Conservation (phyloP, 2,113 vertebrate genomes). For the Atherinomorus stipes region DNA sequence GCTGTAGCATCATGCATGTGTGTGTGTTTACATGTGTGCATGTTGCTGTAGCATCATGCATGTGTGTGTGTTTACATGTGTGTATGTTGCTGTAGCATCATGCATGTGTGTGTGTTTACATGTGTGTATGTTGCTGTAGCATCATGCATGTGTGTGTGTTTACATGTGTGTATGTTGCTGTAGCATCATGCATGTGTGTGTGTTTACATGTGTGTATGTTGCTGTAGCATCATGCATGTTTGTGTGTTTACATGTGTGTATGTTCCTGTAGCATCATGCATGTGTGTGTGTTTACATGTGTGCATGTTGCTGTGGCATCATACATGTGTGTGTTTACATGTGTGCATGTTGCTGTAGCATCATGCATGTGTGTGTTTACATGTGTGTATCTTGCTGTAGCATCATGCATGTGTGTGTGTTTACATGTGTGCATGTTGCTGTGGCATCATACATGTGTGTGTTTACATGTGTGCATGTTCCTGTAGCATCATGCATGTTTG, state of each 20-base stretch:
- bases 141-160: slow-evolving; percentile 20
- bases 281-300: slow-evolving; percentile 20
- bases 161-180: slow-evolving; percentile 21
- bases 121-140: slow-evolving; percentile 22
- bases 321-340: slow-evolving; percentile 18
- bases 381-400: slow-evolving; percentile 22
- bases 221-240: slow-evolving; percentile 14
- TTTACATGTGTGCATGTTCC: slow-evolving; percentile 18
- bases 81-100: slow-evolving; percentile 21
- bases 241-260: slow-evolving; percentile 25
- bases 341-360: slow-evolving; percentile 25
- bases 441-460: slow-evolving; percentile 22
- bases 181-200: slow-evolving; percentile 23
- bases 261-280: slow-evolving; percentile 20
- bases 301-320: slow-evolving; percentile 20
- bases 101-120: slow-evolving; percentile 16
- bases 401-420: slow-evolving; percentile 20
- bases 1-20: slow-evolving; percentile 14
- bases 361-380: slow-evolving; percentile 14
- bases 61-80: slow-evolving; percentile 20
- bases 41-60: slow-evolving; percentile 20
- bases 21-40: slow-evolving; percentile 25
- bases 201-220: slow-evolving; percentile 22
- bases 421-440: slow-evolving; percentile 21
- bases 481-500: slow-evolving; percentile 22